Evolutionary conservation across 2,113 vertebrate genomes (phyloP).

Genomic region (Aegithalos caudatus): DNA sequence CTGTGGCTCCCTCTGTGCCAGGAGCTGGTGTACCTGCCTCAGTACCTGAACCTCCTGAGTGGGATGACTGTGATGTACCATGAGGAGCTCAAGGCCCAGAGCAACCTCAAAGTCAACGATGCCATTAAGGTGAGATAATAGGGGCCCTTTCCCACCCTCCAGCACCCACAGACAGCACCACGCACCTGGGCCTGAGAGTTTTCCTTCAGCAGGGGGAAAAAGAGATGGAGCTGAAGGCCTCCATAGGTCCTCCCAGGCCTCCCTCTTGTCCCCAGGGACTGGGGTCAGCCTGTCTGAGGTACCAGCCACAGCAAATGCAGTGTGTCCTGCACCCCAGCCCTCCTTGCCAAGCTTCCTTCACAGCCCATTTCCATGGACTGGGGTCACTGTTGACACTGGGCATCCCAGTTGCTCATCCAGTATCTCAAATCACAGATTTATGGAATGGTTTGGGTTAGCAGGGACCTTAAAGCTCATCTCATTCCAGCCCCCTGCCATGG

Average conservation of each 20-base stretch:
- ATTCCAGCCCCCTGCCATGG: not conserved
- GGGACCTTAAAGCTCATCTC: not conserved
- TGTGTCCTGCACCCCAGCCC: not conserved
- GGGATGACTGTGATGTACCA: not conserved
- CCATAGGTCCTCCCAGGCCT: fast-evolving
- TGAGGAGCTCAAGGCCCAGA: not conserved
- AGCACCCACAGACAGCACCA: not conserved
- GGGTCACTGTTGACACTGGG: not conserved
- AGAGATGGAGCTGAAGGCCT: not conserved
- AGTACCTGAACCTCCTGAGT: not conserved
- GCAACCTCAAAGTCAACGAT: not conserved
- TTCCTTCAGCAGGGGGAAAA: not conserved
- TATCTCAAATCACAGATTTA: not conserved
- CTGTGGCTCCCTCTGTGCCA: not conserved
- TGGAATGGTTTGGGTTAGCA: not conserved
- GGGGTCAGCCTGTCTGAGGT: not conserved
- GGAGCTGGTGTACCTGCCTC: not conserved
- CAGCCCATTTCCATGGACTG: not conserved
- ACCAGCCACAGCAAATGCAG: not conserved
- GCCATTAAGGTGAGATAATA: not conserved
- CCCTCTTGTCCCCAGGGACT: not conserved
- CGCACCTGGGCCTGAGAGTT: fast-evolving
- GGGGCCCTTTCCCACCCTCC: not conserved
- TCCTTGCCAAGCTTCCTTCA: not conserved
- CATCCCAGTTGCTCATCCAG: not conserved